These are phyloP conservation scores for Xiphophorus couchianus DNA, from an alignment of 2,113 vertebrate genomes.

Conservation along the genomic window DNA sequence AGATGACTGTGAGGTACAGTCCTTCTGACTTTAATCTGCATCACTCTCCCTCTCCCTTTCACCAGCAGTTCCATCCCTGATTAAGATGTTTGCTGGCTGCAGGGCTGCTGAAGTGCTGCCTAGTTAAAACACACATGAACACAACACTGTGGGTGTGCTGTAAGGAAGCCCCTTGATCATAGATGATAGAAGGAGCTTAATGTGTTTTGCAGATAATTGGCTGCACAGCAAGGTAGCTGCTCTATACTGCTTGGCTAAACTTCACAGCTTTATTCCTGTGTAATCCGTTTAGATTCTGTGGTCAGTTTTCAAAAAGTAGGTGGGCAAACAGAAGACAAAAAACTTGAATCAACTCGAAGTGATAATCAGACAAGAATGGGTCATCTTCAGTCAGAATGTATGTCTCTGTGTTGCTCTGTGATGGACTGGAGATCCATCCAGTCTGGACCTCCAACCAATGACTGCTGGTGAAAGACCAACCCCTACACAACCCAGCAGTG, in stretches of 20 bases:
- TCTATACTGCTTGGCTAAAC: not conserved
- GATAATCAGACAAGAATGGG: no score
- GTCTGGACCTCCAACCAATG: no score
- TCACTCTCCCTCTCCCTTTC: not conserved
- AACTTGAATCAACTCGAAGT: no score
- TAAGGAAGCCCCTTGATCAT: not conserved
- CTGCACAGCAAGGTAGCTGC: conserved; percentile 15
- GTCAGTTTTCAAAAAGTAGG: not conserved
- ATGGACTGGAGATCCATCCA: no score
- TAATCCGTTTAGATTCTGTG: not conserved
- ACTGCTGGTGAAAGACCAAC: no score
- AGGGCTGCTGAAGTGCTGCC: not conserved
- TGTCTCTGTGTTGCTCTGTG: no score
- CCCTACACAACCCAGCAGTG: no score
- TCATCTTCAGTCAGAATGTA: no score
- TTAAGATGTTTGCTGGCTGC: conserved; percentile 3
- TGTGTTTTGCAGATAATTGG: conserved; percentile 29
- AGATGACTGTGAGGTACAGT: conserved; percentile 28
- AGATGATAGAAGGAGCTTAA: conserved; percentile 12
- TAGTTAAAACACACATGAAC: conserved; percentile 1
- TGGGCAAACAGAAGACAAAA: no score
- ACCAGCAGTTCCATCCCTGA: conserved; percentile 15
- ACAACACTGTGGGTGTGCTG: conserved; percentile 5
- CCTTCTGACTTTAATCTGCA: conserved; percentile 28
- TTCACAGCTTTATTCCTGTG: not conserved